Conservation (phyloP, 2,888 invertebrate genomes). For the Eristalis arbustorum region DNA sequence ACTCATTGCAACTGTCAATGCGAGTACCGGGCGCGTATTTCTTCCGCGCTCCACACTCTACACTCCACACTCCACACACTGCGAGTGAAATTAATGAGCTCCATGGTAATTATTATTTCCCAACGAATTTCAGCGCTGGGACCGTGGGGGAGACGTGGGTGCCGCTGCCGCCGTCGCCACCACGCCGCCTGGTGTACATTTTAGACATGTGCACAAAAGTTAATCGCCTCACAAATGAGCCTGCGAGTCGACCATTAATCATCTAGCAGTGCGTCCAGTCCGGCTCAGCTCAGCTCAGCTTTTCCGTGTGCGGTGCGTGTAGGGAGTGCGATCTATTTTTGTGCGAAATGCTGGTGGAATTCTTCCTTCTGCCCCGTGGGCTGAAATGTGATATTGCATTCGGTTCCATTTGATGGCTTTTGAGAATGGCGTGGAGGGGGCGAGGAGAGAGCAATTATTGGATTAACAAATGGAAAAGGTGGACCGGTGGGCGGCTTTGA, state of each 20-base stretch:
- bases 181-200: no score
- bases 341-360: slow-evolving; percentile 48
- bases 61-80: no score
- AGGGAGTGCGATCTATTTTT: slow-evolving; percentile 65
- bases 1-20: slow-evolving; percentile 66
- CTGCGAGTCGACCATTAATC: slow-evolving; percentile 67
- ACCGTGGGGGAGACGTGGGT: slow-evolving; percentile 20
- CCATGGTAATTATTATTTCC: slow-evolving; percentile 68
- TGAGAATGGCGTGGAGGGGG: not conserved
- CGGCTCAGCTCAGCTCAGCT: no score
- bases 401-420: slow-evolving; percentile 31
- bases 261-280: slow-evolving; percentile 15
- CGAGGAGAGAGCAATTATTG: slow-evolving; percentile 52
- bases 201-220: slow-evolving; percentile 71
- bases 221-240: slow-evolving; percentile 70
- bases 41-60: not conserved
- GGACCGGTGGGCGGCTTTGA: slow-evolving; percentile 44
- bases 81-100: slow-evolving; percentile 65
- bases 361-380: slow-evolving; percentile 50
- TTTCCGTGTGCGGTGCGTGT: slow-evolving; percentile 6
- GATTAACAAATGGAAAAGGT: slow-evolving; percentile 63
- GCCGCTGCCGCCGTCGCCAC: no score
- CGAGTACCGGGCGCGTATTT: slow-evolving; percentile 13
- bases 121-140: slow-evolving; percentile 54
- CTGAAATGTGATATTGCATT: slow-evolving; percentile 66